Evolutionary conservation across 1,140 invertebrate species (phyloP).

Genomic region (Drosophila hydei): DNA sequence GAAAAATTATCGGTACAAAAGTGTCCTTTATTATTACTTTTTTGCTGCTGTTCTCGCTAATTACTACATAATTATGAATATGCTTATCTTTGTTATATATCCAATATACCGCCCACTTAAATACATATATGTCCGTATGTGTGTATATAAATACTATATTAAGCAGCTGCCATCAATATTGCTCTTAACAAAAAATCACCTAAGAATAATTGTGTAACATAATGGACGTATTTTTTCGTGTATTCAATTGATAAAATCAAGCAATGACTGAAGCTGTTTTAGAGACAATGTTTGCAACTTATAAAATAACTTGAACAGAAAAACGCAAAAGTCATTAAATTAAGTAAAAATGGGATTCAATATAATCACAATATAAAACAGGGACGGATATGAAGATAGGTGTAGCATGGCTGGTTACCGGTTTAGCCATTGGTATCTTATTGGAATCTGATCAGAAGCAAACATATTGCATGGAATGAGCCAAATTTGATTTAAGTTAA

Average conservation of each 20-base stretch:
- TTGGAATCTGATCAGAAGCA: neutral
- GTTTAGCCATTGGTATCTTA: no score
- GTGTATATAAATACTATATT: constrained; percentile 5
- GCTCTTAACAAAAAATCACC: neutral
- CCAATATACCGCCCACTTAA: constrained; percentile 3
- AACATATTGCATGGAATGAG: neutral
- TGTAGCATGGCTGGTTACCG: no score
- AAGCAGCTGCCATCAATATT: constrained; percentile 30
- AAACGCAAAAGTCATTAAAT: neutral
- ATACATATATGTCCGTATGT: constrained; percentile 4
- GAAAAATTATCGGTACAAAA: constrained; percentile 27
- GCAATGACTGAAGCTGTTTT: constrained; percentile 33
- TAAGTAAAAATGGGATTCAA: neutral
- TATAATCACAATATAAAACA: neutral
- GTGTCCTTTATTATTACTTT: constrained; percentile 35
- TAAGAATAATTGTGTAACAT: constrained; percentile 15
- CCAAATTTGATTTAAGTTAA: no score
- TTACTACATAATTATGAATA: constrained; percentile 26
- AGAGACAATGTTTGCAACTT: constrained; percentile 4
- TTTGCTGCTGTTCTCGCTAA: constrained; percentile 20
- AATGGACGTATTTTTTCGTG: constrained; percentile 46
- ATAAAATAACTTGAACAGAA: constrained; percentile 3
- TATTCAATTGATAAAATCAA: constrained; percentile 42
- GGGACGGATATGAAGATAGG: no score
- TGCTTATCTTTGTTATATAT: neutral